Conservation (phyloP, 1,140 invertebrate species). For the Zaprionus capensis region DNA sequence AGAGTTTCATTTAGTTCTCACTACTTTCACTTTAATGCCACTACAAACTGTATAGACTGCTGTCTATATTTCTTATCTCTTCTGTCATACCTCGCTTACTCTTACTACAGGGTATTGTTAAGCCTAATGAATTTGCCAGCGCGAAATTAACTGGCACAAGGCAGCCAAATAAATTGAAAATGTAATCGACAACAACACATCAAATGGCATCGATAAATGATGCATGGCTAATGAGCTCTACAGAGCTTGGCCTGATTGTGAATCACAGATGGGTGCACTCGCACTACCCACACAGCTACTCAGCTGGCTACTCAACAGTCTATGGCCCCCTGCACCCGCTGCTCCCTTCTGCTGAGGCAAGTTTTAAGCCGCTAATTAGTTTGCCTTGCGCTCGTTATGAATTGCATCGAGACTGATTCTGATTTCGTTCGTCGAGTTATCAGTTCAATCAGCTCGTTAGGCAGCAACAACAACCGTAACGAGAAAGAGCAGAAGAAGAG, state of each 20-base stretch:
- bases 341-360: conserved; percentile 11
- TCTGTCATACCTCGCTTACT: not conserved
- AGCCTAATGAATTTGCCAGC: conserved; percentile 66
- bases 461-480: conserved; percentile 1
- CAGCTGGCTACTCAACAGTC: not conserved
- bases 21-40: no score
- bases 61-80: not conserved
- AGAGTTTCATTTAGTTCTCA: not conserved
- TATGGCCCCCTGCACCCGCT: not conserved
- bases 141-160: conserved; percentile 55
- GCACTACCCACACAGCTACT: not conserved
- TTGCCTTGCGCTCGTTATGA: conserved; percentile 55
- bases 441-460: conserved; percentile 42
- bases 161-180: conserved; percentile 65
- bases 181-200: conserved; percentile 57
- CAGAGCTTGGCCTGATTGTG: conserved; percentile 11
- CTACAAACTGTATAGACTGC: not conserved
- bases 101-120: not conserved
- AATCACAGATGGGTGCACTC: conserved; percentile 5
- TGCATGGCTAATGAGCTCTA: conserved; percentile 59
- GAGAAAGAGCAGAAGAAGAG: not conserved
- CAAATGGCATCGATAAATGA: conserved; percentile 65
- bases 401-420: conserved; percentile 45
- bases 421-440: conserved; percentile 3
- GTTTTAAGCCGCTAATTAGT: conserved; percentile 76